phyloP scores from a whole-genome alignment of 2,888 invertebrate species.

The Strigamia crassipes region DNA sequence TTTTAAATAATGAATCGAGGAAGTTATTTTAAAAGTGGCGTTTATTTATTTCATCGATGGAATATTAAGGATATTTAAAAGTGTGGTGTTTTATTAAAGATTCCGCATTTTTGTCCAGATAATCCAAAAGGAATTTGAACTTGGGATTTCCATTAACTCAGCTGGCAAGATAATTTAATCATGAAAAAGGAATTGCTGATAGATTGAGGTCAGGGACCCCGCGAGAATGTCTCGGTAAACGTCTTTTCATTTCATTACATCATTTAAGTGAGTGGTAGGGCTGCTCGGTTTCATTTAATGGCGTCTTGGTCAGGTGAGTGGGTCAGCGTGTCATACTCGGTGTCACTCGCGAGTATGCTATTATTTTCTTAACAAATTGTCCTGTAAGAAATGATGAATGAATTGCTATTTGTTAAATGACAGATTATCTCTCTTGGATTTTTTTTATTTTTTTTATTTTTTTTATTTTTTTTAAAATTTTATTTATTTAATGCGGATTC shows the following conservation, averaged over 20 bases:
- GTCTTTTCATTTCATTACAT: slow-evolving; percentile 30
- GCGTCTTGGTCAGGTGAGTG: neutral
- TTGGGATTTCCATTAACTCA: slow-evolving; percentile 17
- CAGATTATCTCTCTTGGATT: neutral
- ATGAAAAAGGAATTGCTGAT: slow-evolving; percentile 30
- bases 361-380: neutral
- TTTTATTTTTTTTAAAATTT: too few relatives aligned
- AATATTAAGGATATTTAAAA: neutral
- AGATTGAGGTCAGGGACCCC: slow-evolving; percentile 30
- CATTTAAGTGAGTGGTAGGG: slow-evolving; percentile 14
- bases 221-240: slow-evolving; percentile 17
- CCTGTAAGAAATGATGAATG: neutral
- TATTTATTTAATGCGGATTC: neutral
- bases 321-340: neutral
- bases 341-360: neutral
- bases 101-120: neutral
- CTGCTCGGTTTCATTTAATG: slow-evolving; percentile 13
- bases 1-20: neutral
- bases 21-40: neutral
- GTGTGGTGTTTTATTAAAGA: neutral
- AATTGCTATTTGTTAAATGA: neutral
- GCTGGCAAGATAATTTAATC: slow-evolving; percentile 20
- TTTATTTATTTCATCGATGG: neutral
- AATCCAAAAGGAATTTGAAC: slow-evolving; percentile 13
- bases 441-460: neutral